Percentiles rank a stretch among this genome's conserved stretches.
Evolutionary conservation across 2,797 vertebrate species (phyloP).

Genomic region (Hypotaenidia okinawae): DNA sequence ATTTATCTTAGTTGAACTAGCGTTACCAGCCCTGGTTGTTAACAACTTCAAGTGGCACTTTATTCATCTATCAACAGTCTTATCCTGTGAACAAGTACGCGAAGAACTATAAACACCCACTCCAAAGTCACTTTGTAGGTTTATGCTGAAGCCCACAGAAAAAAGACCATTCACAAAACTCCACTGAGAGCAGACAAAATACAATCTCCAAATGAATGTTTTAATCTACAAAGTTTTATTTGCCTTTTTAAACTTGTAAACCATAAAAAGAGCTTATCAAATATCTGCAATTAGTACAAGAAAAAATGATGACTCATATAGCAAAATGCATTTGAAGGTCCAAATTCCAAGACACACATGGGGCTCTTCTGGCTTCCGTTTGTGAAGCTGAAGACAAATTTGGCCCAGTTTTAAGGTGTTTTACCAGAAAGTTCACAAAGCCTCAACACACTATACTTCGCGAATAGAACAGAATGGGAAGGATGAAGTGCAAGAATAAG

Average conservation of each 20-base stretch:
- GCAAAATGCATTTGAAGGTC: conserved; percentile 48
- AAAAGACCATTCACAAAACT: conserved; percentile 18
- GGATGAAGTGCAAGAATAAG: not conserved
- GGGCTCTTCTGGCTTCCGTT: conserved; percentile 9
- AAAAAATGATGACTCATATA: conserved; percentile 41
- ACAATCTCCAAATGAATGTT: conserved; percentile 22
- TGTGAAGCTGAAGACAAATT: conserved; percentile 36
- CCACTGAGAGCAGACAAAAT: conserved; percentile 51
- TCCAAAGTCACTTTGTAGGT: conserved; percentile 55
- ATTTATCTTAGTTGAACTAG: conserved; percentile 60
- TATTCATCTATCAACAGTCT: conserved; percentile 67
- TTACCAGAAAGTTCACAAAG: conserved; percentile 19
- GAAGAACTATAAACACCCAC: conserved; percentile 68
- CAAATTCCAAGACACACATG: conserved; percentile 32
- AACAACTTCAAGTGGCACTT: conserved; percentile 72
- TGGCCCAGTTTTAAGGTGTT: conserved; percentile 24
- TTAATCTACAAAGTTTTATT: conserved; percentile 73
- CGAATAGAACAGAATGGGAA: not conserved
- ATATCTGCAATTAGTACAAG: conserved; percentile 67
- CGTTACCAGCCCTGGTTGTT: conserved; percentile 54
- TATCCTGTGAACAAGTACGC: conserved; percentile 55
- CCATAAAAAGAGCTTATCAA: conserved; percentile 71
- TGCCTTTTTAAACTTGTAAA: conserved; percentile 66
- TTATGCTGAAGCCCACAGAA: conserved; percentile 35
- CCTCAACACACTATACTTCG: not conserved